These are phyloP conservation scores for Xyliphius kryptos DNA, from an alignment of 2,113 vertebrate genomes.

Conservation along the genomic window DNA sequence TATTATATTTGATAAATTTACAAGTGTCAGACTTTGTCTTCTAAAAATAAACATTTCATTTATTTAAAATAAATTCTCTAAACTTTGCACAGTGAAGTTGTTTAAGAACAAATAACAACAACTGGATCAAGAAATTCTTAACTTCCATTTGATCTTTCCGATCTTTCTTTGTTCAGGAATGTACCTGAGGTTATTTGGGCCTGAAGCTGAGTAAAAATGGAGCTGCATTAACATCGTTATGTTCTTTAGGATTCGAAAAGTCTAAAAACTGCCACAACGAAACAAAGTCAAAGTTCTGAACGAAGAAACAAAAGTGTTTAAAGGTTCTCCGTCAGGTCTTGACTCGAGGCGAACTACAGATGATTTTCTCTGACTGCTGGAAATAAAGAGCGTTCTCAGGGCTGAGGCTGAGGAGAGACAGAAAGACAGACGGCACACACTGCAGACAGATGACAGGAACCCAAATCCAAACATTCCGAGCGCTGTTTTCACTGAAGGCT, in stretches of 20 bases:
- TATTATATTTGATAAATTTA: too few species aligned
- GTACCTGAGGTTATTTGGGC: not conserved
- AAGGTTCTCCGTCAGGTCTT: constrained; percentile 2
- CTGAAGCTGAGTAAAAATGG: constrained; percentile 10
- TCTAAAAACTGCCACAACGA: constrained; percentile 5
- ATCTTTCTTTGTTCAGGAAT: not conserved
- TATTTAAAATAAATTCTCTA: too few species aligned
- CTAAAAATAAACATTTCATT: too few species aligned
- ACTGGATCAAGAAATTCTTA: too few species aligned
- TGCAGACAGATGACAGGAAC: constrained; percentile 26
- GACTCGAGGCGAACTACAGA: not conserved
- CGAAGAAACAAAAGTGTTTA: constrained; percentile 3
- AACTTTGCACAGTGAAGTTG: too few species aligned
- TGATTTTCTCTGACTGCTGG: constrained; percentile 5
- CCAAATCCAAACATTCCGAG: too few species aligned
- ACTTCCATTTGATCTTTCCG: too few species aligned
- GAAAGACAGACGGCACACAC: constrained; percentile 17
- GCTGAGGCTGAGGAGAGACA: constrained; percentile 10
- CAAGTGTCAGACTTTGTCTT: too few species aligned
- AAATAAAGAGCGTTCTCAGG: not conserved
- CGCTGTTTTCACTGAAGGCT: too few species aligned
- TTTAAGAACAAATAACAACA: too few species aligned
- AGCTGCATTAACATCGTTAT: constrained; percentile 18
- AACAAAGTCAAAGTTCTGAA: constrained; percentile 12
- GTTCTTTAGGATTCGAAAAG: constrained; percentile 1